Conservation (phyloP, 2,113 vertebrate species). For the Neoarius graeffei region DNA sequence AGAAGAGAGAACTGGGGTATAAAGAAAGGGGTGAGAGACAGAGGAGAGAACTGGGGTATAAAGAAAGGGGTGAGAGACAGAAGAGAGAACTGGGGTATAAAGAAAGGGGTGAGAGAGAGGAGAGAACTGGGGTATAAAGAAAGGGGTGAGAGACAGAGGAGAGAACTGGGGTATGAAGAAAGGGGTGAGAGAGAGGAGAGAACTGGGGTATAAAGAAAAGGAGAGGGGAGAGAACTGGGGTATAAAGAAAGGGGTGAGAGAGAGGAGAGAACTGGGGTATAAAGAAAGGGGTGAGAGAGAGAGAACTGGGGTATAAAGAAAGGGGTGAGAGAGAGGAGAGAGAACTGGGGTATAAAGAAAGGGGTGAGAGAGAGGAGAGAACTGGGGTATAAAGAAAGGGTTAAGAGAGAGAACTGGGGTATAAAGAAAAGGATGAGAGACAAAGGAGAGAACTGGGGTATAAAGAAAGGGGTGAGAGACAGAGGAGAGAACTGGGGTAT, state of each 20-base stretch:
- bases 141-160: background rate
- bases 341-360: background rate
- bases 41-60: background rate
- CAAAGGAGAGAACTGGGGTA: background rate
- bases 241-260: too few relatives aligned
- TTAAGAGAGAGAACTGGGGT: background rate
- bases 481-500: too few relatives aligned
- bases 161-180: background rate
- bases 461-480: too few relatives aligned
- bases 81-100: too few relatives aligned
- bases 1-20: background rate
- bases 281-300: background rate
- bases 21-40: background rate
- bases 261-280: background rate
- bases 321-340: background rate
- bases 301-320: background rate
- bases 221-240: background rate
- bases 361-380: background rate
- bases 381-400: background rate
- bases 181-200: background rate
- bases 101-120: too few relatives aligned
- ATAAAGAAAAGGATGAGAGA: background rate
- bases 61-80: too few relatives aligned
- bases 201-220: background rate
- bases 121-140: too few relatives aligned